These are phyloP conservation scores for Parnassius smintheus DNA, from an alignment of 2,888 invertebrate species.

Conservation along the genomic window DNA sequence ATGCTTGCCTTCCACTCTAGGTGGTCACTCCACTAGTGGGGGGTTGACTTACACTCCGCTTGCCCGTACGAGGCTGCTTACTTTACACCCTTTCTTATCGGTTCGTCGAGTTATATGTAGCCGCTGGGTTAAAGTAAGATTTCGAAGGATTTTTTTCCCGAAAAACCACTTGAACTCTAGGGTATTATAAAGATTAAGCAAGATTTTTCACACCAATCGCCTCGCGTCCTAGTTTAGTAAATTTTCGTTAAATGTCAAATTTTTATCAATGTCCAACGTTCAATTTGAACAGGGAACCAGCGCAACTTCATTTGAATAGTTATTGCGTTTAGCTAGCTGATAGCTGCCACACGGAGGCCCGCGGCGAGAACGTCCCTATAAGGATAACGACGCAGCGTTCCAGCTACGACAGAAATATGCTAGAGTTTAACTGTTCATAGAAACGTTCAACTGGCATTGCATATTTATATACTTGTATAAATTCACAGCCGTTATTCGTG, in stretches of 20 bases:
- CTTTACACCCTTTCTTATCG: no score
- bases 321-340: conserved; percentile 49
- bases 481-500: not conserved
- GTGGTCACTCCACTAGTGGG: no score
- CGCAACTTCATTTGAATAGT: conserved; percentile 51
- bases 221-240: no score
- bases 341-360: conserved; percentile 43
- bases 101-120: no score
- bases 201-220: no score
- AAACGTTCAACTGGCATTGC: not conserved
- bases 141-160: no score
- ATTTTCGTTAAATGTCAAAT: not conserved
- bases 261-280: conserved; percentile 14
- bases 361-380: conserved; percentile 46
- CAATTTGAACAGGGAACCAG: conserved; percentile 13
- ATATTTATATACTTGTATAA: not conserved
- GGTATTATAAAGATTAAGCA: no score
- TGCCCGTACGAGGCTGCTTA: no score
- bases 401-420: conserved; percentile 7
- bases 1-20: no score
- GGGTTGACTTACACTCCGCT: no score
- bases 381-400: conserved; percentile 52
- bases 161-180: no score
- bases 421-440: not conserved
- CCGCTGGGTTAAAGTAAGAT: no score